Evolutionary conservation across 2,113 vertebrate genomes (phyloP).

Genomic region (Nothoprocta perdicaria): DNA sequence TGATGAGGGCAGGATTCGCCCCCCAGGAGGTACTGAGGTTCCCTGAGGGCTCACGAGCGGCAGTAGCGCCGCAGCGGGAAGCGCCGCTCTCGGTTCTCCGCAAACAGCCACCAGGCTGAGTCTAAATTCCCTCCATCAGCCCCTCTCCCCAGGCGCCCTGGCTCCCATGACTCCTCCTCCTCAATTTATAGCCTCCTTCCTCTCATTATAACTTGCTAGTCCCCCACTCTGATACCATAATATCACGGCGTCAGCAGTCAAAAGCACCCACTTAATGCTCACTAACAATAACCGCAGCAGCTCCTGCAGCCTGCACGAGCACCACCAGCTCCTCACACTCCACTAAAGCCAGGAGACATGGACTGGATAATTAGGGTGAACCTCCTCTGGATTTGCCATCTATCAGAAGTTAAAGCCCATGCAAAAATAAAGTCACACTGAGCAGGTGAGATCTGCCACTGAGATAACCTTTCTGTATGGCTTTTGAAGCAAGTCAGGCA

Average conservation of each 20-base stretch:
- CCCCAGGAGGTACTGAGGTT: background rate
- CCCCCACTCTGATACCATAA: background rate
- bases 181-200: background rate
- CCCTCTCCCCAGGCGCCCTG: background rate
- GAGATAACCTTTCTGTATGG: background rate
- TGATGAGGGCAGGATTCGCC: background rate
- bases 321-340: background rate
- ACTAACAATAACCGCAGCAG: background rate
- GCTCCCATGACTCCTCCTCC: background rate
- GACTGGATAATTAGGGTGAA: background rate
- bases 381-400: constrained; percentile 18
- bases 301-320: background rate
- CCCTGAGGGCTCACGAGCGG: background rate
- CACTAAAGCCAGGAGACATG: background rate
- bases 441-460: constrained; percentile 24
- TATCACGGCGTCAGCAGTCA: background rate
- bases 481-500: background rate
- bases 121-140: background rate
- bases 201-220: background rate
- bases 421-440: background rate
- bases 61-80: background rate
- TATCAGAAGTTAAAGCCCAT: constrained; percentile 19
- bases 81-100: background rate
- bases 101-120: background rate
- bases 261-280: background rate